Evolutionary conservation across 2,113 vertebrate species (phyloP).

Genomic region (Stigmatopora argus): DNA sequence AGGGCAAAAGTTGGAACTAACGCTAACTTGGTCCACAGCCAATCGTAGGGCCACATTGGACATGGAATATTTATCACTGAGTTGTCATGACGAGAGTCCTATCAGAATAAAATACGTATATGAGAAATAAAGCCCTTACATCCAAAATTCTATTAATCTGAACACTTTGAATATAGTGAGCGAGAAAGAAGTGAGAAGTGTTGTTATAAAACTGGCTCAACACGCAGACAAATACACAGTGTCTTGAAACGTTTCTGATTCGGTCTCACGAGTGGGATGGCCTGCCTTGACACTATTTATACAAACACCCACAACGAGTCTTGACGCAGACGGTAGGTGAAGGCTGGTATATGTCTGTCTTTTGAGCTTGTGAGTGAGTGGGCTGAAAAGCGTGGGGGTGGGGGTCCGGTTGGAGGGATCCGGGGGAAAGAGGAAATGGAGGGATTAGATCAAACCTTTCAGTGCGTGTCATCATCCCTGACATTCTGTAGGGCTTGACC

Average conservation of each 20-base stretch:
- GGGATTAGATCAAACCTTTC: conserved; percentile 70
- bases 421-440: conserved; percentile 55
- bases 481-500: conserved; percentile 75
- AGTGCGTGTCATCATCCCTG: conserved; percentile 70
- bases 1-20: too few species aligned
- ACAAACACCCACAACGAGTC: conserved; percentile 34
- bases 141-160: background rate
- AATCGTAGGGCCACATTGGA: too few species aligned
- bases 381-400: conserved; percentile 44
- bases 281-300: conserved; percentile 45
- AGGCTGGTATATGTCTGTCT: conserved; percentile 60
- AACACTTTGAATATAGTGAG: conserved; percentile 11
- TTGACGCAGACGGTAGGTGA: conserved; percentile 59
- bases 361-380: conserved; percentile 52
- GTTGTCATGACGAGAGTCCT: too few species aligned
- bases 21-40: too few species aligned
- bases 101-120: background rate
- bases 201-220: conserved; percentile 42
- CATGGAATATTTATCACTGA: too few species aligned
- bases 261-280: conserved; percentile 48
- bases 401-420: conserved; percentile 47
- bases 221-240: conserved; percentile 46
- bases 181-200: conserved; percentile 30
- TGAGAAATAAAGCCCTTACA: background rate
- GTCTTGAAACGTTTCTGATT: conserved; percentile 53